Evolutionary conservation across 1,140 invertebrate genomes (phyloP).

Genomic region (Chironomus striatipennis): DNA sequence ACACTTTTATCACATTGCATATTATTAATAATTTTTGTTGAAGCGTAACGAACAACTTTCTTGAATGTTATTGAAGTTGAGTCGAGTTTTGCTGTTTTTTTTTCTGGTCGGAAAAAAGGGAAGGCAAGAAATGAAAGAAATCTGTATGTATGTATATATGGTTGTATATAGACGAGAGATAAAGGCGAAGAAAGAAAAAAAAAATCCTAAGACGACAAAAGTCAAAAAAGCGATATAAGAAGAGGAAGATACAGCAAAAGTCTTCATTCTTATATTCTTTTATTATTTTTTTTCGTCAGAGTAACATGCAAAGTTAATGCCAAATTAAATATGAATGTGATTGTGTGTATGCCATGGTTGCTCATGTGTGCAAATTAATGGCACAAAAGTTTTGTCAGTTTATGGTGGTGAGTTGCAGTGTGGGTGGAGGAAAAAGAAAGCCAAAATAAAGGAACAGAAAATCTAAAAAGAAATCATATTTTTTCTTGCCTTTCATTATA

Average conservation of each 20-base stretch:
- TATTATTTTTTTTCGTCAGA: neutral
- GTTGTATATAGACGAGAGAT: neutral
- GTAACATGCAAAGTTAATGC: conserved; percentile 19
- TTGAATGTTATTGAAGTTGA: neutral
- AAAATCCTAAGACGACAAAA: neutral
- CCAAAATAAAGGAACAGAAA: neutral
- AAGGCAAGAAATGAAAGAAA: neutral
- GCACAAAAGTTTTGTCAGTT: neutral
- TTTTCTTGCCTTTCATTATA: no score
- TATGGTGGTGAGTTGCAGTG: neutral
- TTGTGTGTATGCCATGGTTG: neutral
- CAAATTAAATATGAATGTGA: conserved; percentile 23
- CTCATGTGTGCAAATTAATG: conserved; percentile 23
- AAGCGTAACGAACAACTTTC: conserved; percentile 7
- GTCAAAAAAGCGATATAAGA: neutral
- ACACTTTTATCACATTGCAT: conserved; percentile 13
- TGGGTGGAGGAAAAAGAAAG: neutral
- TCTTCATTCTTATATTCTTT: neutral
- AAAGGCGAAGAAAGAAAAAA: neutral
- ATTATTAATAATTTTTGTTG: conserved; percentile 10
- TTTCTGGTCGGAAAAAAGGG: neutral
- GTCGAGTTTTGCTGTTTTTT: neutral
- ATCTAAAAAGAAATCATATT: no score
- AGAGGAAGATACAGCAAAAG: neutral
- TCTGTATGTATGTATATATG: neutral